These are phyloP conservation scores for Ypsolopha sequella DNA, from an alignment of 2,888 invertebrate species.

Conservation along the genomic window DNA sequence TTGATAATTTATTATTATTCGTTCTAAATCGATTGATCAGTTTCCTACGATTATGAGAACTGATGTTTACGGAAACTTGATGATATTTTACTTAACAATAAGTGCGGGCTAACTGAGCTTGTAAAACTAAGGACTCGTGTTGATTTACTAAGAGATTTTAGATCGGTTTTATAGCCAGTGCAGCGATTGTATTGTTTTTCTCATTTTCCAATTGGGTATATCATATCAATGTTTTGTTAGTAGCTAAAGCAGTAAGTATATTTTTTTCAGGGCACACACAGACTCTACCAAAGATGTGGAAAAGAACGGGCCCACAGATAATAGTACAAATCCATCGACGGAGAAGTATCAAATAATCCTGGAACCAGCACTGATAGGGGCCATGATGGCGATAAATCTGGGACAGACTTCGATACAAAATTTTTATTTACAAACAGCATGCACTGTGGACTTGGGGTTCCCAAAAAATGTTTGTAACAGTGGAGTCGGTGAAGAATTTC, in stretches of 20 bases:
- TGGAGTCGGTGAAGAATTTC: constrained; percentile 49
- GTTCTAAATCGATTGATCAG: no score
- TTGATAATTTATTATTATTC: no score
- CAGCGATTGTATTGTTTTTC: no score
- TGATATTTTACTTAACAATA: no score
- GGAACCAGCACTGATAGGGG: constrained; percentile 78
- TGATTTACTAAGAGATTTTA: no score
- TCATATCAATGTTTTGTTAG: no score
- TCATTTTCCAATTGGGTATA: no score
- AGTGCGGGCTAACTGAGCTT: no score
- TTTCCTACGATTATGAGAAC: no score
- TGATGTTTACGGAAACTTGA: no score
- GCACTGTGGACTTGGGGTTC: constrained; percentile 76
- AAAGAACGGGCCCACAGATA: constrained; percentile 17
- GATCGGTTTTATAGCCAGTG: no score
- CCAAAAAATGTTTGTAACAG: constrained; percentile 73
- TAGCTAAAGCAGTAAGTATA: neutral
- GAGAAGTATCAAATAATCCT: constrained; percentile 59
- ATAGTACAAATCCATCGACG: constrained; percentile 28
- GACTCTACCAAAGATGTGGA: constrained; percentile 9
- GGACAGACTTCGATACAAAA: constrained; percentile 81
- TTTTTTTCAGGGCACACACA: constrained; percentile 20
- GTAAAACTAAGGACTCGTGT: no score
- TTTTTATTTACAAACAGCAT: constrained; percentile 80
- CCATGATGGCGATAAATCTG: constrained; percentile 69